Percentiles rank a stretch among this genome's conserved stretches.
phyloP scores from a whole-genome alignment of 2,797 vertebrate genomes.

The Molossus alvarezi region DNA sequence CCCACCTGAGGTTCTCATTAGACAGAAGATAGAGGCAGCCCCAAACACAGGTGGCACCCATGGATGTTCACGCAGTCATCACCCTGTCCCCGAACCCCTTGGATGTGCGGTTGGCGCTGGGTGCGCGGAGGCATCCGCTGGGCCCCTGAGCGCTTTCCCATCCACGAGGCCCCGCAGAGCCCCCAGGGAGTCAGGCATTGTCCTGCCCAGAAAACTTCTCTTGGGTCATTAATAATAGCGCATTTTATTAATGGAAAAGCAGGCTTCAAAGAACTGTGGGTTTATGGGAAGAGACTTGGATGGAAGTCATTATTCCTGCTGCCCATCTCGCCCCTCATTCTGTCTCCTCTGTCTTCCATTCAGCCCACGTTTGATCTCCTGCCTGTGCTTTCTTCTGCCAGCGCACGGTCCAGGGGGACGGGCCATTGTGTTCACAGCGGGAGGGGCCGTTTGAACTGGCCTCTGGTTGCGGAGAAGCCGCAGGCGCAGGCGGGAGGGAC shows the following conservation, averaged over 20 bases:
- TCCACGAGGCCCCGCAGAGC: conserved; percentile 80
- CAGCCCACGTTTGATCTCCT: conserved; percentile 89
- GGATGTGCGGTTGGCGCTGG: conserved; percentile 65
- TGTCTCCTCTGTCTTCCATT: conserved; percentile 88
- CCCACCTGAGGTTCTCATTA: conserved; percentile 80
- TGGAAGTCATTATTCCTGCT: conserved; percentile 91
- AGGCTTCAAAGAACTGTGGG: conserved; percentile 91
- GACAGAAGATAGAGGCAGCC: conserved; percentile 24
- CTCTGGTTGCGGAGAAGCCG: not conserved
- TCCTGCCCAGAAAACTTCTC: conserved; percentile 90
- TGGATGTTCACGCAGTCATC: conserved; percentile 75
- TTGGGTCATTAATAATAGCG: conserved; percentile 90
- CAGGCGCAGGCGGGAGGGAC: accelerated
- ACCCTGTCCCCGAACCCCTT: conserved; percentile 69
- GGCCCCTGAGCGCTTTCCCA: conserved; percentile 85
- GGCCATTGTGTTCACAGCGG: conserved; percentile 87
- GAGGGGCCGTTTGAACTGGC: conserved; percentile 74
- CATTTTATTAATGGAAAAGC: conserved; percentile 93
- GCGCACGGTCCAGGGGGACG: conserved; percentile 86
- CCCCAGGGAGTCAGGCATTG: conserved; percentile 89
- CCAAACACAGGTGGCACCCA: conserved; percentile 63
- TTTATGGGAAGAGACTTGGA: conserved; percentile 91
- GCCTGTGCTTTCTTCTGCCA: conserved; percentile 89
- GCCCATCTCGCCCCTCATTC: conserved; percentile 87
- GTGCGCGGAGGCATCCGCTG: conserved; percentile 76